Percentiles rank a stretch among this genome's conserved stretches.
Evolutionary conservation across 2,113 vertebrate genomes (phyloP).

Genomic region (Axis porcinus): DNA sequence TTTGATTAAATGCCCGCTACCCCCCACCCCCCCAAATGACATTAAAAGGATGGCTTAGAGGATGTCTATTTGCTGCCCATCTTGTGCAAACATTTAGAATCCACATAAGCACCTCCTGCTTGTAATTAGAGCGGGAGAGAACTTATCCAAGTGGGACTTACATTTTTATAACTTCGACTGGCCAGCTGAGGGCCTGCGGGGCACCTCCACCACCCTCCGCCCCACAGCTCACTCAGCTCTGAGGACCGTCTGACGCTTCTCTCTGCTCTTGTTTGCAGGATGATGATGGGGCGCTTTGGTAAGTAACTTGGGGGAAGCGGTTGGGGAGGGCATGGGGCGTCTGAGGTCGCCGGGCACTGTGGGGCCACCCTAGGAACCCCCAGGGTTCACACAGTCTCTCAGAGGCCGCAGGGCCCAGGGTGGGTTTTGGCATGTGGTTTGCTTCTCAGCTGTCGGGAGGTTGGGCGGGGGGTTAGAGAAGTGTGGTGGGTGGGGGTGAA

Average conservation of each 20-base stretch:
- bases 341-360: fast-evolving
- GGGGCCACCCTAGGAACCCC: not conserved
- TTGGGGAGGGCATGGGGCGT: fast-evolving
- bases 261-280: slow-evolving; percentile 82
- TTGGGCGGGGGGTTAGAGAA: too few species aligned
- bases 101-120: fast-evolving
- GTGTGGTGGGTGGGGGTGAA: fast-evolving
- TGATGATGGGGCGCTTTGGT: slow-evolving; percentile 97
- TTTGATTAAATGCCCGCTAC: fast-evolving
- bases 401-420: fast-evolving
- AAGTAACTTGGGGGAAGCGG: slow-evolving; percentile 70
- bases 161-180: fast-evolving
- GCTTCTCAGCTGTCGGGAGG: not conserved
- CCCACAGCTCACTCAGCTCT: fast-evolving
- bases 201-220: fast-evolving
- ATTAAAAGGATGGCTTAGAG: fast-evolving
- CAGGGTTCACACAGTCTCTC: fast-evolving
- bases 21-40: not conserved
- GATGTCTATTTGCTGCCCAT: fast-evolving
- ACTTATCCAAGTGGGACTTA: fast-evolving
- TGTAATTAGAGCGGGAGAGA: not conserved
- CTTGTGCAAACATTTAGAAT: too few species aligned
- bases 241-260: not conserved
- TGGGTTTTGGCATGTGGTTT: not conserved
- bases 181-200: fast-evolving